Percentiles rank a stretch among this genome's conserved stretches.
Evolutionary conservation across 2,797 vertebrate genomes (phyloP).

Genomic region (Lacerta bilineata): DNA sequence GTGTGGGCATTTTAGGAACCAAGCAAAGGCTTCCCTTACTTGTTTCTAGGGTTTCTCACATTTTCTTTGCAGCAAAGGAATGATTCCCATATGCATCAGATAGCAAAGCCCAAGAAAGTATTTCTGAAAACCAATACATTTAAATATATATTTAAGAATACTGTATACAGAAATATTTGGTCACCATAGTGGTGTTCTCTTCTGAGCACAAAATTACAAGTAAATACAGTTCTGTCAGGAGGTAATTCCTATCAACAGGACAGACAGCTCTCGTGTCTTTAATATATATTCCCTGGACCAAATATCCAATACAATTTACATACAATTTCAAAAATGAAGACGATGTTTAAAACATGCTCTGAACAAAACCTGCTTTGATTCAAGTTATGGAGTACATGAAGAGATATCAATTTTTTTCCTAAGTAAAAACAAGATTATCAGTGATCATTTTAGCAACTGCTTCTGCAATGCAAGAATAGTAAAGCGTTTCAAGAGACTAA

Average conservation of each 20-base stretch:
- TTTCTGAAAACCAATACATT: background rate
- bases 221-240: background rate
- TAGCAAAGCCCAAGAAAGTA: background rate
- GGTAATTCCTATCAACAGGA: background rate
- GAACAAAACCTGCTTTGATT: background rate
- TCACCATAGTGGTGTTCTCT: background rate
- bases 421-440: conserved; percentile 42
- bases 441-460: conserved; percentile 50
- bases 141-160: background rate
- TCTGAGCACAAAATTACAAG: background rate
- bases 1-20: background rate
- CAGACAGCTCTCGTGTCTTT: background rate
- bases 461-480: conserved; percentile 49
- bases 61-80: background rate
- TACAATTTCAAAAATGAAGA: background rate
- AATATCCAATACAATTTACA: background rate
- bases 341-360: background rate
- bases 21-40: background rate
- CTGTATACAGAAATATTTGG: background rate
- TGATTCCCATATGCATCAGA: background rate
- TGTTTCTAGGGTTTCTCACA: background rate
- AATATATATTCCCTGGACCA: background rate
- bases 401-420: conserved; percentile 51
- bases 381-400: conserved; percentile 25
- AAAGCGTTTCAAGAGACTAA: conserved; percentile 54